A percentile compares a stretch with the other conserved stretches of the same genome.
These are phyloP conservation scores for Rousettus madagascariensis DNA, from an alignment of 2,797 vertebrate genomes.

Conservation along the genomic window DNA sequence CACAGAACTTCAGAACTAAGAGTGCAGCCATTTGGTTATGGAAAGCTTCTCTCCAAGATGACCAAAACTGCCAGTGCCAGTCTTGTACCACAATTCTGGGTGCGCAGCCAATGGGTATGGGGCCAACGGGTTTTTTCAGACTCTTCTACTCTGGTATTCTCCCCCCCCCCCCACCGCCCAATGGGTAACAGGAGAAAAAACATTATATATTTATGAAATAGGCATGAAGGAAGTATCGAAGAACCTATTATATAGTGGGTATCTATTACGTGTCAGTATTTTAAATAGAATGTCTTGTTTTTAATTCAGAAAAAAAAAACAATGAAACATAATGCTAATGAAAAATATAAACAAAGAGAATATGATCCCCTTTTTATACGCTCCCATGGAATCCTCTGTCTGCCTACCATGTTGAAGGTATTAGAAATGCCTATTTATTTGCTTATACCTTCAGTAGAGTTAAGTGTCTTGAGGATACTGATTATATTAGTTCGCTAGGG, in stretches of 20 bases:
- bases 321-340: neutral
- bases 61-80: neutral
- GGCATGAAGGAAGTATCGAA: neutral
- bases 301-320: neutral
- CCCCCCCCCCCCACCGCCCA: too few relatives aligned
- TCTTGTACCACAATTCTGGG: neutral
- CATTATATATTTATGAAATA: neutral
- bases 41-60: neutral
- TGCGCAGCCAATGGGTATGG: neutral
- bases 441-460: neutral
- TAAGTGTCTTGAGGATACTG: neutral
- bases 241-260: accelerated
- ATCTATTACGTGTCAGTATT: neutral
- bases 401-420: neutral
- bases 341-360: neutral
- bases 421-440: neutral
- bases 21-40: neutral
- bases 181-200: neutral
- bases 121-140: neutral
- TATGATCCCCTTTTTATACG: neutral
- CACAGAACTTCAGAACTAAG: neutral
- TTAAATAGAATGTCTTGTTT: neutral
- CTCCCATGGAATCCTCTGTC: neutral
- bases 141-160: neutral
- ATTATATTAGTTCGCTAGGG: neutral